Conservation (phyloP, 2,113 vertebrate genomes). For the Bambusicola thoracicus region DNA sequence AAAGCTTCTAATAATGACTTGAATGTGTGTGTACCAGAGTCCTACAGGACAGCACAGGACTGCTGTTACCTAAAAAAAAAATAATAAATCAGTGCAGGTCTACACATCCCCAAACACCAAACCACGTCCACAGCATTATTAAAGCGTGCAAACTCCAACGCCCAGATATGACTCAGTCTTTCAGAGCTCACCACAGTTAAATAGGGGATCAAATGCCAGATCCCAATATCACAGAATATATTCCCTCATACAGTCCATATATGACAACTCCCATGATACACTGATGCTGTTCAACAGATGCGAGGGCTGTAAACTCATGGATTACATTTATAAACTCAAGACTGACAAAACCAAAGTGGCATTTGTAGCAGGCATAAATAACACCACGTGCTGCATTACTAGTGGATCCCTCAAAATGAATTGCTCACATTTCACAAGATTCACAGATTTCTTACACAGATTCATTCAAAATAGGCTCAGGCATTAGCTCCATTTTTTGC, state of each 20-base stretch:
- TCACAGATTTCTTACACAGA: background rate
- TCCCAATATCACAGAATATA: background rate
- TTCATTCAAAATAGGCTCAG: background rate
- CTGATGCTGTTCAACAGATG: background rate
- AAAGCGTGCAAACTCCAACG: background rate
- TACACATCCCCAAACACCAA: background rate
- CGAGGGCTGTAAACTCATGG: background rate
- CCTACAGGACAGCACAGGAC: background rate
- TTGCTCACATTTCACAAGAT: background rate
- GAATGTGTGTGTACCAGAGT: background rate
- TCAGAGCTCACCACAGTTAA: background rate
- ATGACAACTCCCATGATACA: background rate
- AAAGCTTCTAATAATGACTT: constrained; percentile 51
- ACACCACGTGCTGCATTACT: background rate
- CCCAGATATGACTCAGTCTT: background rate
- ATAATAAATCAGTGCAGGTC: background rate
- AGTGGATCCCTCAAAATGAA: background rate
- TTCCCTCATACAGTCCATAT: background rate
- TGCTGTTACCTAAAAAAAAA: background rate
- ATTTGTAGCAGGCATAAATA: background rate
- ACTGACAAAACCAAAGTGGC: background rate
- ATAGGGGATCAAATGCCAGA: background rate
- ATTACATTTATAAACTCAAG: background rate
- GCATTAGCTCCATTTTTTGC: background rate
- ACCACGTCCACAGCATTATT: background rate